Evolutionary conservation across 2,113 vertebrate genomes (phyloP), one percentile per base, ranked within the genome.

Genomic region (Thinocorus orbignyianus): DNA sequence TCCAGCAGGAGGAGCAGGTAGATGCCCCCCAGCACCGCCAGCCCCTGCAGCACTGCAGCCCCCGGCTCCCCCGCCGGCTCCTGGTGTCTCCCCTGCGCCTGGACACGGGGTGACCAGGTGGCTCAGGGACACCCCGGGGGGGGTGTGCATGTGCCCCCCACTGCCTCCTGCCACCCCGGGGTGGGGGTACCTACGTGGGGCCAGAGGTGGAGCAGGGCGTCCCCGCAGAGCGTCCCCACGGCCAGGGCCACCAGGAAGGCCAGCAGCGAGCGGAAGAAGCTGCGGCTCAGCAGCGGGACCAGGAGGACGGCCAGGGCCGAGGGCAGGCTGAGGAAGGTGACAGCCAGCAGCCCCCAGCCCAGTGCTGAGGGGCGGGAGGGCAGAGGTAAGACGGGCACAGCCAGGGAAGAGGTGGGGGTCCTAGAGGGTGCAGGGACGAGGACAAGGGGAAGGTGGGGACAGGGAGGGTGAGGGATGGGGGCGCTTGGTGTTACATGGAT

Each of bases 211-310:
- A 99, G 97, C 90, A 99, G 94, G 1, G 98, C 98, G 5, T 99
- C 98, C 84, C 98, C 98, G 35, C 98, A 98, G 20, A 99, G 98
- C 0, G 98, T 99, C 80, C 98, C 98, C 94, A 98, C 98, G 11
- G 98, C 98, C 97, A 99, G 91, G 2, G 98, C 98, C 79, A 98
- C 98, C 95, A 99, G 97, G 89, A 99, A 98, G 94, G 97, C 96
- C 24, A 99, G 97, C 17, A 99, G 95, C 5, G 96, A 97, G 57
- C 15, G 97, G 86, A 98, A 72, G 23, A 92, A 54, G 51, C 70
- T 19, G 22, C 87, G 96, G 85, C 93, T 93, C 39, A 99, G 94
- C 77, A 98, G 97, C 15, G 98, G 97, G 10, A 98, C 84, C 25
- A 98, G 79, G 19, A 90, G 72, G 9, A 98, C 79, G 25, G 98